Conservation (phyloP, 2,797 vertebrate genomes). For the Rhinella marina region DNA sequence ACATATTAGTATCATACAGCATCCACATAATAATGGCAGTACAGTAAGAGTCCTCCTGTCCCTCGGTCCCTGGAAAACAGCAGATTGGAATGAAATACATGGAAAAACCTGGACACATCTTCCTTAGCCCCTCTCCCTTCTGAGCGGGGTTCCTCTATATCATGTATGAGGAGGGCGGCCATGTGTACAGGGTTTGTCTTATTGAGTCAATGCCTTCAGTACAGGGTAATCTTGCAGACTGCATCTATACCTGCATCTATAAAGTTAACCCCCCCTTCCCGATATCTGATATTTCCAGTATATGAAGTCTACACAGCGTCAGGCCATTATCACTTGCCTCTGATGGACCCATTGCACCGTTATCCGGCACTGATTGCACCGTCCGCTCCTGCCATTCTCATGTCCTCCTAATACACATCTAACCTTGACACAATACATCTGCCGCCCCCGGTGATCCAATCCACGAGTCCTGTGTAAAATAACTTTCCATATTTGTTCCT, state of each 20-base stretch:
- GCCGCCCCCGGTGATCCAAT: neutral
- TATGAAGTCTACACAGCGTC: constrained; percentile 10
- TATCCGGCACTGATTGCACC: neutral
- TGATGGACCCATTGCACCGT: neutral
- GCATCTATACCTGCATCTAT: neutral
- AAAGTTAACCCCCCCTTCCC: no score
- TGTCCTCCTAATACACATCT: neutral
- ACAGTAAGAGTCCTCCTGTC: no score
- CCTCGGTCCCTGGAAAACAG: no score
- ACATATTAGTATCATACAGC: no score
- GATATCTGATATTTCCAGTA: neutral
- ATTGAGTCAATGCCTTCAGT: neutral
- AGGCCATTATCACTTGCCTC: constrained; percentile 23
- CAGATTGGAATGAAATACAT: no score
- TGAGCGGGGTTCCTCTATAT: no score
- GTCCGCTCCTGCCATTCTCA: neutral
- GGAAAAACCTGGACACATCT: no score
- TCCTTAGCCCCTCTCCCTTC: no score
- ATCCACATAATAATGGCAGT: no score
- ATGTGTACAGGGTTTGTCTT: neutral
- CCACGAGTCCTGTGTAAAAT: neutral
- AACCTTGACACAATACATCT: neutral
- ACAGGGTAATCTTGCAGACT: neutral
- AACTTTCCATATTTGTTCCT: neutral
- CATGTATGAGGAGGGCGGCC: neutral